Percentiles rank a stretch among this genome's conserved stretches.
phyloP scores from a whole-genome alignment of 1,140 invertebrate species.

The Zaprionus camerounensis region DNA sequence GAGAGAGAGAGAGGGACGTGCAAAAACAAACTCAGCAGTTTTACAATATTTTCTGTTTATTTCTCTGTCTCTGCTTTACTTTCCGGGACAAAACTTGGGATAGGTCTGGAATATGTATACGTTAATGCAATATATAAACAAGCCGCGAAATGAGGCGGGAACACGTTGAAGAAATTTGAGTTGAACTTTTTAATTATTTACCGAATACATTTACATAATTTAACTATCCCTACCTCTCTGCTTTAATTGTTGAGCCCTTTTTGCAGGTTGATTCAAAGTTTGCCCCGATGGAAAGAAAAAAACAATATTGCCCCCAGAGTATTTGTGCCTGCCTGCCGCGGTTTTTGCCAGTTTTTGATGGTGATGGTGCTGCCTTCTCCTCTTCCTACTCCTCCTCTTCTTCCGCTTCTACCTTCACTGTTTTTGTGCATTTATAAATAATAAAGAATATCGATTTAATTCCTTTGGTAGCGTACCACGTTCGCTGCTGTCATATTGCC shows the following conservation, averaged over 20 bases:
- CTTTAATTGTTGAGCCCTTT: slow-evolving; percentile 44
- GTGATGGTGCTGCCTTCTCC: slow-evolving; percentile 6
- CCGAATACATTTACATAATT: slow-evolving; percentile 55
- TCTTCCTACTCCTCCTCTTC: not conserved
- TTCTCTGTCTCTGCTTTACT: not conserved
- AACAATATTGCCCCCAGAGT: slow-evolving; percentile 1
- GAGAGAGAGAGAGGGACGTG: not conserved
- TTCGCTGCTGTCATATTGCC: slow-evolving; percentile 21
- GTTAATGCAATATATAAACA: slow-evolving; percentile 40
- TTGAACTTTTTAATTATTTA: slow-evolving; percentile 28
- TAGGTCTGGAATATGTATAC: slow-evolving; percentile 61
- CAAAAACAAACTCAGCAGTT: slow-evolving; percentile 16
- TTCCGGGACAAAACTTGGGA: slow-evolving; percentile 57
- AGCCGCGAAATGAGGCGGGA: not conserved
- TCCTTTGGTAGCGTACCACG: slow-evolving; percentile 34
- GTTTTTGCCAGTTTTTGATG: slow-evolving; percentile 3
- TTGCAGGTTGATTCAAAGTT: too few species aligned
- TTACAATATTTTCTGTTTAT: slow-evolving; percentile 27
- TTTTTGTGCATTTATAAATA: slow-evolving; percentile 74
- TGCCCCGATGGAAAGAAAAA: not conserved
- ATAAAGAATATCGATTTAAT: slow-evolving; percentile 80
- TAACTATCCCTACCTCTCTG: not conserved
- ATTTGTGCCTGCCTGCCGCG: not conserved
- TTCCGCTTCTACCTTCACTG: slow-evolving; percentile 22
- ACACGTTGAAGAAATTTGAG: not conserved